These are phyloP conservation scores for Ennomos erosarius DNA, from an alignment of 2,888 invertebrate species.

Conservation along the genomic window DNA sequence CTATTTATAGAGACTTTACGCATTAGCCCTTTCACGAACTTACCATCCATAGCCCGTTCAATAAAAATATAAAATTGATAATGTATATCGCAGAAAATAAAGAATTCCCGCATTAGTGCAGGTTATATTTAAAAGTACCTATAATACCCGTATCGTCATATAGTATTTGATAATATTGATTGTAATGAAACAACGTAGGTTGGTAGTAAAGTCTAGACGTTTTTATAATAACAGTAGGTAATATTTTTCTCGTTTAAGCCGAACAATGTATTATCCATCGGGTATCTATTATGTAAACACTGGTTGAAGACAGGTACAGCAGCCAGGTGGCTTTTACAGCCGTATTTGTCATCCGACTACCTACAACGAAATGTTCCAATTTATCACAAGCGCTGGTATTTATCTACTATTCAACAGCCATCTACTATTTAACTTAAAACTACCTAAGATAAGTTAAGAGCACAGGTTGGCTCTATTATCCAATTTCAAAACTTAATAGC, in stretches of 20 bases:
- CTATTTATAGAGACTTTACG: too few species aligned
- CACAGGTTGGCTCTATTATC: constrained; percentile 11
- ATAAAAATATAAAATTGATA: too few species aligned
- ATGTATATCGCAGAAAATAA: too few species aligned
- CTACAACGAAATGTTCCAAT: constrained; percentile 68
- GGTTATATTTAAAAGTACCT: too few species aligned
- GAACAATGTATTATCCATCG: constrained; percentile 45
- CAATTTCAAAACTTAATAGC: constrained; percentile 10
- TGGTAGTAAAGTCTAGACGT: too few species aligned
- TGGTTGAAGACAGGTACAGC: constrained; percentile 66
- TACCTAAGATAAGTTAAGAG: constrained; percentile 21
- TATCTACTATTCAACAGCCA: constrained; percentile 54
- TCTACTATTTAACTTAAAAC: constrained; percentile 12
- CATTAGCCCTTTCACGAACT: too few species aligned
- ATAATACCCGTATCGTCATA: too few species aligned
- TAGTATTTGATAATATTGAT: too few species aligned
- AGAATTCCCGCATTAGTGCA: too few species aligned
- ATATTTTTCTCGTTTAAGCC: constrained; percentile 37
- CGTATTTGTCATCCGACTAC: constrained; percentile 74
- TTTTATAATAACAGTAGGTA: constrained; percentile 7
- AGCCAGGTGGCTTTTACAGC: constrained; percentile 76
- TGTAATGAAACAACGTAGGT: too few species aligned
- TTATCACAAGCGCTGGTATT: constrained; percentile 69
- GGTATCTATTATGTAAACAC: constrained; percentile 52
- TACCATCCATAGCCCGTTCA: too few species aligned